Base-by-base conservation (phyloP, 2,797 vertebrate genomes). In the Coendou prehensilis region DNA sequence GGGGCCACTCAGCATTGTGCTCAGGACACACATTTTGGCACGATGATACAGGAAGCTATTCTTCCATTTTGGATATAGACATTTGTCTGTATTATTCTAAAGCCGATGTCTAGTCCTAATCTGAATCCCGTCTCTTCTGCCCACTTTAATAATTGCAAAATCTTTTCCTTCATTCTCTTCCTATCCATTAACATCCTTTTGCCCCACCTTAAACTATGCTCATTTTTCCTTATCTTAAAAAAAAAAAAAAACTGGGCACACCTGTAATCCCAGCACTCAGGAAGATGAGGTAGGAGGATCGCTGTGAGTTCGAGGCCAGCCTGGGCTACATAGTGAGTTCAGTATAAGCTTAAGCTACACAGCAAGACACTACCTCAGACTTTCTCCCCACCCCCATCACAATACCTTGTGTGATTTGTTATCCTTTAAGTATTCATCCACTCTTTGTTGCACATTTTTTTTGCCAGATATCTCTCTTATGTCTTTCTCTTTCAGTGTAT, bases 141-240 rank as follows among this genome's bases (percentile, higher is more conserved):
- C 37, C 15, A 33, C 33, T 92, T 83, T 93, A 83, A 75, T 92
- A 89, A 37, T 79, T 91, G 61, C 45, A 56, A 61, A 73, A 8
- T 78, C 28, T 92, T 92, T 88, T 17, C 75, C 75, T 61, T 83
- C 28, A 56, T 8, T 89, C 30, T 17, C 9, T 69, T 82, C 54
- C 18, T 88, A n/a, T 57, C 13, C 37, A 75, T 71, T 94, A 71
- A 30, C 37, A 41, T 90, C 61, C 15, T 79, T 94, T 87, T 93
- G 37, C 45, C 9, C 22, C 67, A 37, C 8, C 26, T 89, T 96
- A 78, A 87, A 91, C 33, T 80, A 26, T 86, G 52, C 37, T 91
- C 4, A 54, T 69, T 80, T 97, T 79, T 91, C n/a, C 52, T 87
- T 23, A 64, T 81, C 47, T 81, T 89, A 59, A 91, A 83, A 89